Evolutionary conservation across 2,888 invertebrate species (phyloP).

Genomic region (Dichetophora obliterata): DNA sequence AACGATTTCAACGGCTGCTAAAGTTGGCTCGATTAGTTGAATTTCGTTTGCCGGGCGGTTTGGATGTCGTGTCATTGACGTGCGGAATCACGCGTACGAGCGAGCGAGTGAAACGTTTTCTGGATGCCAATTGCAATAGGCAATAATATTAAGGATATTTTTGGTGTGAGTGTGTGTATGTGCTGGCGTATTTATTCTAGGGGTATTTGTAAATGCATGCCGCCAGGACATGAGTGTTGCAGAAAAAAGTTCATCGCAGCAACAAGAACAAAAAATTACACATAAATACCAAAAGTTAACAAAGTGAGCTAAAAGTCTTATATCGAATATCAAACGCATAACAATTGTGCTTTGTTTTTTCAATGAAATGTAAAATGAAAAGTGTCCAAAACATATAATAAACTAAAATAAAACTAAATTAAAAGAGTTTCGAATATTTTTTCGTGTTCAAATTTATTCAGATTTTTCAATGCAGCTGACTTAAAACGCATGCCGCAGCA

Average conservation of each 20-base stretch:
- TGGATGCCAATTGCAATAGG: neutral
- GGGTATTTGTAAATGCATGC: neutral
- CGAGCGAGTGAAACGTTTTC: constrained; percentile 4
- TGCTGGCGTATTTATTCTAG: neutral
- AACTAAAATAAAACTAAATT: neutral
- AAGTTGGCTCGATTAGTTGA: constrained; percentile 53
- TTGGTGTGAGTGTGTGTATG: neutral
- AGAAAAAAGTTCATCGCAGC: neutral
- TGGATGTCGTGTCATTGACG: constrained; percentile 52
- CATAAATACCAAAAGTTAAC: neutral
- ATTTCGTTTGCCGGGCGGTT: constrained; percentile 60
- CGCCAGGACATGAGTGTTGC: neutral
- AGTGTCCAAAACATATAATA: neutral
- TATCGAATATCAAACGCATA: neutral
- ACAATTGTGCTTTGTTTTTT: neutral
- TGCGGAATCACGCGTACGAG: constrained; percentile 24
- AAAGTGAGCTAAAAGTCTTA: too few species aligned
- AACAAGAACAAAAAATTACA: neutral
- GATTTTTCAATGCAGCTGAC: constrained; percentile 4
- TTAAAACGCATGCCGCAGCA: constrained; percentile 4
- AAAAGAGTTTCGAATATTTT: neutral
- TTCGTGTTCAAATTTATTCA: neutral
- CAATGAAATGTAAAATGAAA: neutral
- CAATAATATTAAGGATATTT: neutral
- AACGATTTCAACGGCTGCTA: constrained; percentile 35